Conservation (phyloP, 2,113 vertebrate species). For the Megaptera novaeangliae region DNA sequence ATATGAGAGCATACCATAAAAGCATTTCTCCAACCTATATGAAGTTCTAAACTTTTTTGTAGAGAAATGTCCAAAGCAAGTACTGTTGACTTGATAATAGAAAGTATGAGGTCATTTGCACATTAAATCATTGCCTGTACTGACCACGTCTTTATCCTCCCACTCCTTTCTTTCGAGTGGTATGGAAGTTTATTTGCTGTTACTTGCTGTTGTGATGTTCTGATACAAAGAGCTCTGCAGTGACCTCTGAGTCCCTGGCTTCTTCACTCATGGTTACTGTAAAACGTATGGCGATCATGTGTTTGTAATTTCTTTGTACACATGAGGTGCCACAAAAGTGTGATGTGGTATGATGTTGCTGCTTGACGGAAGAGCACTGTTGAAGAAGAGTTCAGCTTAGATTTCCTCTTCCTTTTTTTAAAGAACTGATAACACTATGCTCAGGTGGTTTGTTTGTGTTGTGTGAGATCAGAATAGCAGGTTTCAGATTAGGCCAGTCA, state of each 20-base stretch:
- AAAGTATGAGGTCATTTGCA: too few relatives aligned
- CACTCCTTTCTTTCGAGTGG: neutral
- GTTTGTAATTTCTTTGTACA: neutral
- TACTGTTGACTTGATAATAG: neutral
- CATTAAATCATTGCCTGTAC: neutral
- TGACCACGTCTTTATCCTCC: too few relatives aligned
- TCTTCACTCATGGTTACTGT: neutral
- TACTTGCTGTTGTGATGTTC: neutral
- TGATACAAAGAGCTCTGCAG: neutral
- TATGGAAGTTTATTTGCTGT: neutral
- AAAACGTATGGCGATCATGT: rapidly evolving
- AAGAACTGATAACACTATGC: neutral
- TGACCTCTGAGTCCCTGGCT: neutral
- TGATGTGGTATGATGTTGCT: neutral
- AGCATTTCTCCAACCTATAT: neutral
- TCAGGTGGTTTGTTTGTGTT: neutral
- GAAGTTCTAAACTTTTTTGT: neutral
- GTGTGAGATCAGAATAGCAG: neutral
- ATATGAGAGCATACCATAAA: neutral
- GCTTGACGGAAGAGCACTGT: neutral
- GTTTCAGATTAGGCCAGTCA: neutral
- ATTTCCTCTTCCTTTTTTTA: neutral
- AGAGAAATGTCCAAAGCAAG: neutral
- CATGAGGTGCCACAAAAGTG: neutral
- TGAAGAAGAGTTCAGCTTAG: neutral